Percentiles rank a stretch among this genome's conserved stretches.
Evolutionary conservation across 2,113 vertebrate genomes (phyloP).

Genomic region (Thymallus thymallus): DNA sequence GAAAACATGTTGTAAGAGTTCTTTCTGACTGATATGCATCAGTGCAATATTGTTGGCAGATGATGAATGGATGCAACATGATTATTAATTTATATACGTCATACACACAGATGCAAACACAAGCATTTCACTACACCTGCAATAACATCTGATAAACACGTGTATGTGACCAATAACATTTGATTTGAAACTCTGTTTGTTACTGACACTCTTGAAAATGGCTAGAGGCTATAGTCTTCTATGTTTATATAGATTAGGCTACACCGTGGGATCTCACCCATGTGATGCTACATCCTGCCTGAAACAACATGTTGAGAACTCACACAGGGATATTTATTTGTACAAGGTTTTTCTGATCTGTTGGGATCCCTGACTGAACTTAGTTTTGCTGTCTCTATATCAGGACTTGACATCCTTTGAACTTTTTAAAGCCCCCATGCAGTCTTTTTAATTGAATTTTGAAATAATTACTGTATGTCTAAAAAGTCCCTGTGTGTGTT

Average conservation of each 20-base stretch:
- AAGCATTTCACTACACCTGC: too few relatives aligned
- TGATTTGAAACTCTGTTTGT: too few relatives aligned
- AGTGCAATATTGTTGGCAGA: not conserved
- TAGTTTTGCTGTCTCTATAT: slow-evolving; percentile 2
- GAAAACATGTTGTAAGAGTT: too few relatives aligned
- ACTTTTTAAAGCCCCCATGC: not conserved
- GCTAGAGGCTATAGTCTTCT: not conserved
- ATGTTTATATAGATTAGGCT: slow-evolving; percentile 3
- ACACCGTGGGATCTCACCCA: not conserved
- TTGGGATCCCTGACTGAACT: slow-evolving; percentile 3
- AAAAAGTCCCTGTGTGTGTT: too few relatives aligned
- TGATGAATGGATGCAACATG: not conserved
- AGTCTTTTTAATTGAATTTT: too few relatives aligned
- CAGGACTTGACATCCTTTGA: not conserved
- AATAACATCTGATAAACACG: too few relatives aligned
- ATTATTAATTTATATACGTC: too few relatives aligned
- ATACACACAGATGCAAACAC: too few relatives aligned
- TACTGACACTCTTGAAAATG: not conserved
- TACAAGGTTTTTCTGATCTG: slow-evolving; percentile 14
- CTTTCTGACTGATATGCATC: not conserved
- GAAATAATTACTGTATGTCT: too few relatives aligned
- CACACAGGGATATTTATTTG: slow-evolving; percentile 34
- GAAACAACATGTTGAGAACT: not conserved
- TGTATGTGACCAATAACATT: too few relatives aligned
- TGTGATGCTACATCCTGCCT: slow-evolving; percentile 12